Percentiles rank a stretch among this genome's conserved stretches.
Evolutionary conservation across 2,113 vertebrate genomes (phyloP).

Genomic region (Odobenus rosmarus): DNA sequence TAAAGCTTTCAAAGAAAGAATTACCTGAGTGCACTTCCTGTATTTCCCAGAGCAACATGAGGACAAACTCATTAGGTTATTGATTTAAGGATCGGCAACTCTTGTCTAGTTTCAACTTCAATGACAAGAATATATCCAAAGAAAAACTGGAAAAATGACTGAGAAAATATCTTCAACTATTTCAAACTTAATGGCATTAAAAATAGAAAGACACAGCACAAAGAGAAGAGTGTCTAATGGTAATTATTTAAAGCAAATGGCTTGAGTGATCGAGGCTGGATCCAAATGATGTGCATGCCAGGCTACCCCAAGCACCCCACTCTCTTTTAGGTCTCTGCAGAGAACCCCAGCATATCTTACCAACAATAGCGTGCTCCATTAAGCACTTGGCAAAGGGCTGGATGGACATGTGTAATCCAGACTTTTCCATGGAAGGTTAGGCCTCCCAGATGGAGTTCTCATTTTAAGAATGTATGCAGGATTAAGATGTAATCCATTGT

Average conservation of each 20-base stretch:
- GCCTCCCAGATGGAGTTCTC: constrained; percentile 63
- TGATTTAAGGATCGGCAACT: background rate
- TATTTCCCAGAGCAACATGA: background rate
- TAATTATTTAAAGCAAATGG: constrained; percentile 59
- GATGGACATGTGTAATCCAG: constrained; percentile 65
- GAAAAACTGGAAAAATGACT: constrained; percentile 37
- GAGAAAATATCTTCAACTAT: constrained; percentile 34
- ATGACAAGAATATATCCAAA: constrained; percentile 30
- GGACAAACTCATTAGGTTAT: background rate
- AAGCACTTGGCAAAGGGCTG: constrained; percentile 39
- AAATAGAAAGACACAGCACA: constrained; percentile 55
- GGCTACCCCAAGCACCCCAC: background rate
- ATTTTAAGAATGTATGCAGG: constrained; percentile 66
- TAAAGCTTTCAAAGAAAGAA: background rate
- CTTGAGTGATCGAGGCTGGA: background rate
- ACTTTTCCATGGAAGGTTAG: constrained; percentile 67
- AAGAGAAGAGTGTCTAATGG: constrained; percentile 10
- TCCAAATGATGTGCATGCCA: background rate
- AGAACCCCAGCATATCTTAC: constrained; percentile 45
- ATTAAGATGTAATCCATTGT: constrained; percentile 72
- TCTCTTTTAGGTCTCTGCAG: constrained; percentile 44
- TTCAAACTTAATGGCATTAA: constrained; percentile 33
- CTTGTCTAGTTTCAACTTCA: constrained; percentile 32
- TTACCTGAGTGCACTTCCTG: background rate
- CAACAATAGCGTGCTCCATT: constrained; percentile 10